Evolutionary conservation across 2,888 invertebrate species (phyloP), one percentile per base, ranked within the genome.

Genomic region (Alloscopus bannaensis): DNA sequence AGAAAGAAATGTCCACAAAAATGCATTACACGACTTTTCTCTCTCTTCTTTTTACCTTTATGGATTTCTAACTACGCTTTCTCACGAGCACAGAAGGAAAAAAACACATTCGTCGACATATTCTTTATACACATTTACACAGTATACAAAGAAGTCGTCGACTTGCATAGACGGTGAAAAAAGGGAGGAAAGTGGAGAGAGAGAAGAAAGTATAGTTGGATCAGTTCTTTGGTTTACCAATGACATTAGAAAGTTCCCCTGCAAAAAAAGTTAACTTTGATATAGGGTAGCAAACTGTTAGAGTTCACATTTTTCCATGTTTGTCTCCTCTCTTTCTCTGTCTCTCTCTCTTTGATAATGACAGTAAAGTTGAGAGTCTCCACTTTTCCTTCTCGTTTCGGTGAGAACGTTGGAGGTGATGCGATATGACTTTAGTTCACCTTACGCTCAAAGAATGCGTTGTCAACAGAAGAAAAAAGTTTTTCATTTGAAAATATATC

Each of bases 1-100:
- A n/a, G n/a, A n/a, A n/a, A n/a, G n/a, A n/a, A n/a, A 78, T 71
- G 65, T 62, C 71, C 78, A 71, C 71, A 60, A 78, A 78, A 78
- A 78, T 78, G 78, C 78, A 78, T 78, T 78, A 78, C 26, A 29
- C 16, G 57, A 75, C 40, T 16, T 31, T 3, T 31, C 45, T 16
- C n/a, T 3, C 18, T n/a, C n/a, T n/a, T n/a, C 60, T 42, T 28
- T 72, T 55, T 73, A 65, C 72, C 72, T 73, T 65, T 65, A 59
- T 60, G 68, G 60, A 68, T 76, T 76, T 76, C 69, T 60, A 42
- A 52, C 62, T 26, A 40, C n/a, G n/a, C n/a, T n/a, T n/a, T n/a
- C n/a, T n/a, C n/a, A n/a, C n/a, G n/a, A n/a, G n/a, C n/a, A n/a
- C n/a, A n/a, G n/a, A n/a, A n/a, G n/a, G n/a, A n/a, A n/a, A n/a